Conservation (phyloP, 2,888 invertebrate species). For the Leptinotarsa juncta region DNA sequence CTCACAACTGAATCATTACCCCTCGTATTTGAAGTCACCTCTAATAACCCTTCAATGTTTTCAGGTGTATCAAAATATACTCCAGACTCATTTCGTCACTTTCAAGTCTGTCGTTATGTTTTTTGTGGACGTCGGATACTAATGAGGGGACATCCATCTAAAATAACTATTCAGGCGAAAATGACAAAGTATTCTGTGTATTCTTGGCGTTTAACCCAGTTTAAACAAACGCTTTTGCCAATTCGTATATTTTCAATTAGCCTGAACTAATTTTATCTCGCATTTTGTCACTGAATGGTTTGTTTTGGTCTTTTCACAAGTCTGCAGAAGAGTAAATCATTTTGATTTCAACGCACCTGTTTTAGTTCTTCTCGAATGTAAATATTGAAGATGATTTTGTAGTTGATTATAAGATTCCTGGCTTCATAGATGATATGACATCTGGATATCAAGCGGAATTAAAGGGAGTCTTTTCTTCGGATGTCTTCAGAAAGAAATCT, state of each 20-base stretch:
- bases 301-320: slow-evolving; percentile 11
- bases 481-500: too few relatives aligned
- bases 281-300: slow-evolving; percentile 22
- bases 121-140: not conserved
- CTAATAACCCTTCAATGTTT: slow-evolving; percentile 2
- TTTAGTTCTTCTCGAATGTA: not conserved
- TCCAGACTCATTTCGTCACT: slow-evolving; percentile 1
- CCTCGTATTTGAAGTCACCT: not conserved
- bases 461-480: too few relatives aligned
- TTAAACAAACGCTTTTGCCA: slow-evolving; percentile 29
- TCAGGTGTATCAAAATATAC: slow-evolving; percentile 9
- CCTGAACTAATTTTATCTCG: slow-evolving; percentile 24
- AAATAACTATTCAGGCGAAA: slow-evolving; percentile 18
- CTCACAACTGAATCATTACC: not conserved
- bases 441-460: too few relatives aligned
- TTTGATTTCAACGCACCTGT: not conserved
- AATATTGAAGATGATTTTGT: too few relatives aligned
- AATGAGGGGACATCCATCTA: slow-evolving; percentile 19
- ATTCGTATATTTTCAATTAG: slow-evolving; percentile 24
- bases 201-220: slow-evolving; percentile 32
- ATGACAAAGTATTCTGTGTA: slow-evolving; percentile 16
- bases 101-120: not conserved
- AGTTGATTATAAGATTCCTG: too few relatives aligned
- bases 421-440: too few relatives aligned
- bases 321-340: not conserved